phyloP scores from a whole-genome alignment of 2,113 vertebrate species.

The Taurulus bubalis region DNA sequence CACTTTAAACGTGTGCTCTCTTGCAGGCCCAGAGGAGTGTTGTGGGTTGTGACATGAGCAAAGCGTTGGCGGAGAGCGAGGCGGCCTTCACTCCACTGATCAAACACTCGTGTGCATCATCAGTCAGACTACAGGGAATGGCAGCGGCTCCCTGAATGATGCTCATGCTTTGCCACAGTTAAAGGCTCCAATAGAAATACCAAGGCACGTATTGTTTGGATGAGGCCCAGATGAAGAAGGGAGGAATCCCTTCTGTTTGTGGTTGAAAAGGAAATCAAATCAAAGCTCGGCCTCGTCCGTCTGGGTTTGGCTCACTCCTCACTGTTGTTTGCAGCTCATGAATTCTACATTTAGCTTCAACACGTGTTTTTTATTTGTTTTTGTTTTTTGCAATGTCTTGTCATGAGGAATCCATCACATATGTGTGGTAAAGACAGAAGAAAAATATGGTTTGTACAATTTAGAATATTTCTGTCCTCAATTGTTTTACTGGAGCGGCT shows the following conservation, averaged over 20 bases:
- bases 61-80: background rate
- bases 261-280: background rate
- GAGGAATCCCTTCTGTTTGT: background rate
- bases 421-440: background rate
- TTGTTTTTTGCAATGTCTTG: background rate
- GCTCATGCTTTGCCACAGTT: background rate
- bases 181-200: background rate
- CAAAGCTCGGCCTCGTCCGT: background rate
- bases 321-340: background rate
- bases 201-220: background rate
- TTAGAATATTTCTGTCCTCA: background rate
- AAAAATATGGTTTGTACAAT: background rate
- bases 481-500: background rate
- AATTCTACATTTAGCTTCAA: background rate
- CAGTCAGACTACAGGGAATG: background rate
- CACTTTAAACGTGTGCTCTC: background rate
- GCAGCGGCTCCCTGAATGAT: background rate
- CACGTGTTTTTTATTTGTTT: background rate
- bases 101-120: background rate
- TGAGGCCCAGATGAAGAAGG: background rate
- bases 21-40: background rate
- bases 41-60: background rate
- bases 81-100: background rate
- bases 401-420: background rate
- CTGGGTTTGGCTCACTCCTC: background rate